Evolutionary conservation across 1,140 invertebrate genomes (phyloP), one percentile per base, ranked within the genome.

Genomic region (Wiebesia pumilae): DNA sequence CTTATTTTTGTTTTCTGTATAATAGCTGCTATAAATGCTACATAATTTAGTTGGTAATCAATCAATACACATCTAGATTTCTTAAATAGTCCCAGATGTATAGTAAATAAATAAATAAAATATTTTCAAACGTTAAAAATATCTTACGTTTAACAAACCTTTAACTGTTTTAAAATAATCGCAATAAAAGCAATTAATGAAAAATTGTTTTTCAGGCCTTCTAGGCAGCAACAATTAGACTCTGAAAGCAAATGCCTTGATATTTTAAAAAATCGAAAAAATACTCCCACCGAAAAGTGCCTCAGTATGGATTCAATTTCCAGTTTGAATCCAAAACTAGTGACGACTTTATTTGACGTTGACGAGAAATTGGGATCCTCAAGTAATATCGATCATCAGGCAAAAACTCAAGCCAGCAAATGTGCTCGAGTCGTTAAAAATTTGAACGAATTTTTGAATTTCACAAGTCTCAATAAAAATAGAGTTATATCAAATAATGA

Each of bases 391-490:
- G 88, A 92, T 27, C 90, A 90, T 24, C 92, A 91, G 84, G 89
- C 87, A 30, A 90, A 88, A 43, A 89, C 90, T 35, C 89, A 89
- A 54, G 82, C 83, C 30, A 93, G 92, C 33, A 93, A 94, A 81
- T 93, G 91, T 67, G 91, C 91, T 12, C 89, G 93, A 89, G 95
- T 97, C 87, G 96, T 97, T 1, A 97, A 96, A 91, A 97, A 97
- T 93, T 94, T 97, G n/a, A 97, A 97, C 89, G 97, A 97, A 92
- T 97, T 97, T 91, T 93, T 97, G 0, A 97, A 96, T 89, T 97
- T 97, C 90, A 95, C 96, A 27, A 95, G 95, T 21, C 94, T 95
- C 2, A 96, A 95, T 90, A 96, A 96, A 92, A 95, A 92, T 83
- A 94, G 91, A 88, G 91, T 92, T 47, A 92, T 89, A 1, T 90